Evolutionary conservation across 1,140 invertebrate species (phyloP).

Genomic region (Notospermus geniculatus): DNA sequence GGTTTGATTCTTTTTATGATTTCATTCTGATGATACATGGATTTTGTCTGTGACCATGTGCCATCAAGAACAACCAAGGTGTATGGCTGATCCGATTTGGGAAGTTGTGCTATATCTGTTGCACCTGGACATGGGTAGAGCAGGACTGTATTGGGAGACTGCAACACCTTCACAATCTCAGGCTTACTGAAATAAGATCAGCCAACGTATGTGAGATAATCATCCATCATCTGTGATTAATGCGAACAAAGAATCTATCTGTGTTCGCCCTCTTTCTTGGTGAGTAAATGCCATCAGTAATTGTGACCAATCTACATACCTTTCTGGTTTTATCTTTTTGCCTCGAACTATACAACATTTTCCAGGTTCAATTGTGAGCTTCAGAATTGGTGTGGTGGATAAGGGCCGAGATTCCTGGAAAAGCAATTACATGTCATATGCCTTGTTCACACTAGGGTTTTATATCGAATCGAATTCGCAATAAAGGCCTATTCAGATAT

Average conservation of each 20-base stretch:
- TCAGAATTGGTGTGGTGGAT: conserved; percentile 84
- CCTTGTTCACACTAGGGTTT: no score
- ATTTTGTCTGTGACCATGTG: conserved; percentile 89
- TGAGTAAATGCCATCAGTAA: no score
- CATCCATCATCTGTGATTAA: no score
- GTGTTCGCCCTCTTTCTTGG: no score
- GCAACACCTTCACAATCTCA: conserved; percentile 67
- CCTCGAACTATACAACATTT: conserved; percentile 80
- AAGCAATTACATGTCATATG: no score
- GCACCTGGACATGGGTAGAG: conserved; percentile 79
- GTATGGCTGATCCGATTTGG: conserved; percentile 57
- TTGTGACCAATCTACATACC: no score
- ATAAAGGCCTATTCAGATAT: no score
- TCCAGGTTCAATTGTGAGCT: conserved; percentile 68
- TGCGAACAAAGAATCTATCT: no score
- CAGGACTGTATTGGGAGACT: conserved; percentile 70
- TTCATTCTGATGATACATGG: conserved; percentile 56
- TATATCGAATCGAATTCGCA: no score
- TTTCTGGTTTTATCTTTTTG: conserved; percentile 72
- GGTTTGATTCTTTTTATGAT: conserved; percentile 52
- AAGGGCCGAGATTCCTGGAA: conserved; percentile 75
- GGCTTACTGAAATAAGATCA: conserved; percentile 66
- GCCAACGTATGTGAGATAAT: no score
- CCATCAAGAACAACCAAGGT: conserved; percentile 88
- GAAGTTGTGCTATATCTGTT: conserved; percentile 61